Percentiles rank a stretch among this genome's conserved stretches.
Evolutionary conservation across 2,888 invertebrate genomes (phyloP).

Genomic region (Leptodirus hochenwartii): DNA sequence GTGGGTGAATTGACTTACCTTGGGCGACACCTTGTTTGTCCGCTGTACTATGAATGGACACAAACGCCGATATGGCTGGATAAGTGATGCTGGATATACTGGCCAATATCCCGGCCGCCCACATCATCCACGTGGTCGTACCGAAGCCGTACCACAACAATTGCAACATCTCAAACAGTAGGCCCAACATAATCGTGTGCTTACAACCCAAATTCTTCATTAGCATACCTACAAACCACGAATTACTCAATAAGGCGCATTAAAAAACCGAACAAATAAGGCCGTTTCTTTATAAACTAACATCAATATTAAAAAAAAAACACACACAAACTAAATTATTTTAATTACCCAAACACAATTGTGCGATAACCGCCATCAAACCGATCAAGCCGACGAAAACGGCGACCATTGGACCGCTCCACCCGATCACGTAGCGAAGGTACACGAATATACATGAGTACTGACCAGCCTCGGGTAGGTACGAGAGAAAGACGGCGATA

Average conservation of each 20-base stretch:
- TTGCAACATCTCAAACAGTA: conserved; percentile 92
- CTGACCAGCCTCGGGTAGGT: conserved; percentile 95
- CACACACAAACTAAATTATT: neutral
- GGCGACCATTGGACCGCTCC: conserved; percentile 87
- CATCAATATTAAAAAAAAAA: too few species aligned
- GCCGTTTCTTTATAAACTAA: too few species aligned
- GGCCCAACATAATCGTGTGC: conserved; percentile 92
- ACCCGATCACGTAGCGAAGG: conserved; percentile 89
- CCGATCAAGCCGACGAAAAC: conserved; percentile 96
- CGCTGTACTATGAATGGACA: conserved; percentile 92
- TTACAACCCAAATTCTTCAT: conserved; percentile 76
- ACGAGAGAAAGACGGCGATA: conserved; percentile 92
- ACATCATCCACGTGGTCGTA: conserved; percentile 98
- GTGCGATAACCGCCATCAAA: conserved; percentile 87
- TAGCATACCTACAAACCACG: conserved; percentile 22
- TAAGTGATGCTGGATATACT: conserved; percentile 94
- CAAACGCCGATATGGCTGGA: conserved; percentile 97
- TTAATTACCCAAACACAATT: conserved; percentile 53
- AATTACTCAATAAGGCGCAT: conserved; percentile 3
- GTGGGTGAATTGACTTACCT: too few species aligned
- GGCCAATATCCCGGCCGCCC: conserved; percentile 94
- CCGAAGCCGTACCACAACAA: conserved; percentile 96
- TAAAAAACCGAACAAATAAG: conserved; percentile 2
- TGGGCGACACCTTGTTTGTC: conserved; percentile 73
- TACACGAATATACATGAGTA: conserved; percentile 99